phyloP scores from a whole-genome alignment of 2,797 vertebrate species.

The Chelmon rostratus region DNA sequence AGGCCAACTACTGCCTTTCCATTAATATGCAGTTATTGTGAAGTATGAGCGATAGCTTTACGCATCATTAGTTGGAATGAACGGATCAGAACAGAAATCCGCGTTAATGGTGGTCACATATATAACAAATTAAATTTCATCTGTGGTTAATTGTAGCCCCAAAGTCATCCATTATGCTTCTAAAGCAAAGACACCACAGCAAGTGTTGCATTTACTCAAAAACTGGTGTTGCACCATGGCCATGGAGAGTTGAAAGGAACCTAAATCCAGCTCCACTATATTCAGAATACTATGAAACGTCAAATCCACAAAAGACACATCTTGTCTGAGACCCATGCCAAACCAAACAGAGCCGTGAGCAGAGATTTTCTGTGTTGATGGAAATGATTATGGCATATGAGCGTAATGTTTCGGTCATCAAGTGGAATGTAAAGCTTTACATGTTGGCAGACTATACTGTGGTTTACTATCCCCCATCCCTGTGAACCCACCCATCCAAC shows the following conservation, averaged over 20 bases:
- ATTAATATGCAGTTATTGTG: neutral
- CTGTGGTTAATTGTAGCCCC: too few species aligned
- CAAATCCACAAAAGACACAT: conserved; percentile 51
- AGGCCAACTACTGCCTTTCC: too few species aligned
- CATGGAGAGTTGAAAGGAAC: conserved; percentile 15
- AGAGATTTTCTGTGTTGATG: conserved; percentile 14
- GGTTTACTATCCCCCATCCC: conserved; percentile 16
- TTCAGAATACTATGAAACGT: conserved; percentile 39
- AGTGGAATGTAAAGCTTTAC: conserved; percentile 38
- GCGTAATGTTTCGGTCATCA: conserved; percentile 21
- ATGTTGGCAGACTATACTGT: conserved; percentile 33
- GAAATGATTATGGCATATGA: conserved; percentile 30
- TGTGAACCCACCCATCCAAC: neutral
- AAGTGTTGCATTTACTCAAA: neutral
- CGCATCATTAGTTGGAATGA: neutral
- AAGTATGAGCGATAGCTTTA: neutral
- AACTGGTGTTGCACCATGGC: neutral
- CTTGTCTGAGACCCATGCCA: conserved; percentile 44
- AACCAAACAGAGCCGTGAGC: conserved; percentile 35
- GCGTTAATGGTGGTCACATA: neutral
- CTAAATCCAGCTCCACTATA: conserved; percentile 38
- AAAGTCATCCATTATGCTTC: neutral
- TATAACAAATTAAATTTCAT: neutral
- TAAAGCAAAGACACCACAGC: neutral
- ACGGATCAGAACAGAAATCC: neutral